Base-by-base conservation (phyloP, 2,113 vertebrate genomes). In the Recurvirostra avosetta region DNA sequence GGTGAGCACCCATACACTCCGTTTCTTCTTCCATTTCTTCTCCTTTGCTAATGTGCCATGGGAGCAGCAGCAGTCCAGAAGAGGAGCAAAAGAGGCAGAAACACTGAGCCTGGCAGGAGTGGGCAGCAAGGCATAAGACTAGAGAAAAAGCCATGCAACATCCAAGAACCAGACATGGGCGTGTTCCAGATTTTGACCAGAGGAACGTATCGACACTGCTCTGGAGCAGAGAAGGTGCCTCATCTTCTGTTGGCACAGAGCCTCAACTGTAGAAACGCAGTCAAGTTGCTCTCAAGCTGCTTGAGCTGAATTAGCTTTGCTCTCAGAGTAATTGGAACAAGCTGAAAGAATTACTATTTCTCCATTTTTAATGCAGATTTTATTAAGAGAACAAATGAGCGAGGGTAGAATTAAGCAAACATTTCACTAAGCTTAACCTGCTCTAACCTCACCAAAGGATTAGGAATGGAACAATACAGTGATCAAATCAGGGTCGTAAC, bases 401-500 rank as follows among this genome's bases (percentile, higher is more conserved):
- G 1, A 76, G 81, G 25, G 67, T 76, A 66, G 81, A 93, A 95
- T 95, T 91, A 96, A 88, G 90, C 70, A 95, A 96, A 76, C 53
- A 83, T 94, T 96, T 96, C 71, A 47, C 61, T 41, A 73, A 91
- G 90, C 93, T 93, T 94, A 94, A 93, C 90, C 81, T 90, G 55
- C 63, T 88, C 34, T 91, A 92, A 73, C 67, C 67, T 90, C 78
- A 62, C 74, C 79, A 79, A 83, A 93, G 50, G 45, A 94, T 96
- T 94, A 94, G 52, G 55, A 90, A 66, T 41, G 21, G 55, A 96
- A 80, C 34, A 95, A 93, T 73, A 71, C 22, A 86, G 21, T 76
- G 74, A 95, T 96, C 88, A 95, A 93, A 93, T 93, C 88, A 83
- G 70, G 85, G n/a, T 93, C 88, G 92, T 81, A 96, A 79, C 74